A percentile compares a stretch with the other conserved stretches of the same genome.
Evolutionary conservation across 2,797 vertebrate genomes (phyloP).

Genomic region (Pseudotriccus pelzelni): DNA sequence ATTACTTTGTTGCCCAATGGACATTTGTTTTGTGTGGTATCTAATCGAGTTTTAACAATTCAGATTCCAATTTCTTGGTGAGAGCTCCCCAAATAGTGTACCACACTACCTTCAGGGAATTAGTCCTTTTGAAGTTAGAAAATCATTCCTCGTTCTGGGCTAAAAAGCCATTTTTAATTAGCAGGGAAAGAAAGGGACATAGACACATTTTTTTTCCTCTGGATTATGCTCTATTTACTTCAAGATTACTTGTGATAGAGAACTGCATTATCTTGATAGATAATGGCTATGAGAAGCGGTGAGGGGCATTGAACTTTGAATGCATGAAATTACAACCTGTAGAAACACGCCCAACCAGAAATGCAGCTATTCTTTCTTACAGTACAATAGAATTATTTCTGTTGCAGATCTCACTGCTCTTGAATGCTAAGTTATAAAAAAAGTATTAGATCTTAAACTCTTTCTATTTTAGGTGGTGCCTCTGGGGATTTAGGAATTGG

Average conservation of each 20-base stretch:
- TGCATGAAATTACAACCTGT: not conserved
- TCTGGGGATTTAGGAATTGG: not conserved
- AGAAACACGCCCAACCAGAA: not conserved
- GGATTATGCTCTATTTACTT: not conserved
- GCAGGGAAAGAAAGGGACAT: not conserved
- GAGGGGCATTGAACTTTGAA: not conserved
- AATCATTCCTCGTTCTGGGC: not conserved
- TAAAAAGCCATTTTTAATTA: not conserved
- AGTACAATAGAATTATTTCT: not conserved
- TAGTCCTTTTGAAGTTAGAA: not conserved
- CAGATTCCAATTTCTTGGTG: not conserved
- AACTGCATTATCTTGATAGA: not conserved
- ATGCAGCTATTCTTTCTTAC: not conserved
- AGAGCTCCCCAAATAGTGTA: not conserved
- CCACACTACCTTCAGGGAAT: not conserved
- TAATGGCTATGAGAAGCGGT: not conserved
- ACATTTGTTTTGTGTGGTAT: not conserved
- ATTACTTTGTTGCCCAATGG: not conserved
- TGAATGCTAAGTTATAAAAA: not conserved
- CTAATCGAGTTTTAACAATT: not conserved
- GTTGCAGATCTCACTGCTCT: not conserved
- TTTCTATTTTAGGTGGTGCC: not conserved
- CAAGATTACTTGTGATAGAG: not conserved
- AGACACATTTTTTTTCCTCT: not conserved
- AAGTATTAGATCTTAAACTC: not conserved